phyloP scores from a whole-genome alignment of 2,888 invertebrate species.

The Ceramica pisi region DNA sequence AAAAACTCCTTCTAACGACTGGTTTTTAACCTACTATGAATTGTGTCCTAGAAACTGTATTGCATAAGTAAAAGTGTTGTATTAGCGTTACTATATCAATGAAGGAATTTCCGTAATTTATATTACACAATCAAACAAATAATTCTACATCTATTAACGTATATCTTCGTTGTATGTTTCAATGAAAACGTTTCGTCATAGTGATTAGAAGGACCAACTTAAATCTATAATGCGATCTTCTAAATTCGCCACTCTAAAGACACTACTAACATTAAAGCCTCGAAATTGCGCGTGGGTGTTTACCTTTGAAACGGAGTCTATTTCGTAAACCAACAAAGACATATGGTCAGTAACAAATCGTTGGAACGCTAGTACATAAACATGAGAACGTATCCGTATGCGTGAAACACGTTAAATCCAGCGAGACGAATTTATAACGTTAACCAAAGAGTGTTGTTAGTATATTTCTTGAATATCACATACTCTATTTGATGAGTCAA shows the following conservation, averaged over 20 bases:
- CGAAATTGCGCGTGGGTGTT: conserved; percentile 37
- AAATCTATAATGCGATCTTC: not conserved
- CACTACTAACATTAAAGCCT: conserved; percentile 12
- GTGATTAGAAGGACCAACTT: not conserved
- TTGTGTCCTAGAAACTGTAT: too few species aligned
- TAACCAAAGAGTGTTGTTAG: conserved; percentile 28
- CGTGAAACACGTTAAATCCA: conserved; percentile 54
- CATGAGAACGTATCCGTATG: conserved; percentile 38
- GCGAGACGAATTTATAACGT: conserved; percentile 49
- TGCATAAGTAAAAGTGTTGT: too few species aligned
- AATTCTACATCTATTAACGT: not conserved
- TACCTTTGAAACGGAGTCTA: conserved; percentile 28
- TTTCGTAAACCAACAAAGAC: conserved; percentile 52
- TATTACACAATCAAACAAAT: not conserved
- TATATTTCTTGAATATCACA: conserved; percentile 14
- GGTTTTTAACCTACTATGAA: not conserved
- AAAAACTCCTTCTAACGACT: not conserved
- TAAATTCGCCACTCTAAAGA: conserved; percentile 23
- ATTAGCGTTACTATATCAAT: too few species aligned
- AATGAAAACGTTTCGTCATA: not conserved
- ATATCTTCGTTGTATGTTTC: not conserved
- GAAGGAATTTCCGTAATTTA: not conserved
- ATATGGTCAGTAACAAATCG: conserved; percentile 47
- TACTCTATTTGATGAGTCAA: not conserved
- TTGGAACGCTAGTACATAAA: conserved; percentile 53